Evolutionary conservation across 2,797 vertebrate species (phyloP), one percentile per base, ranked within the genome.

Genomic region (Sebastes cheni): DNA sequence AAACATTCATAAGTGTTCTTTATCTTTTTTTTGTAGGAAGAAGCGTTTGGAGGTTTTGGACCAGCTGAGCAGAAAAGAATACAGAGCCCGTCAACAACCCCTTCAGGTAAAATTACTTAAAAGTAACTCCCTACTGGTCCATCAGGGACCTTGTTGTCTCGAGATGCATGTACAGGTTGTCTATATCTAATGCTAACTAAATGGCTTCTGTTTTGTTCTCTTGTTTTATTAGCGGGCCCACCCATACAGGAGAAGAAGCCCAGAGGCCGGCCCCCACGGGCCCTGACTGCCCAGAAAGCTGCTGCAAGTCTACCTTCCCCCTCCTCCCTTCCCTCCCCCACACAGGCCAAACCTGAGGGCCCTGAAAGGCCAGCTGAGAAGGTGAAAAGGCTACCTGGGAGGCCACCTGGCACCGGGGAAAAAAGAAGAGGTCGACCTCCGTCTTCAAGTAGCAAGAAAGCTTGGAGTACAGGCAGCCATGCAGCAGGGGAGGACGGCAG

Each of bases 351-450:
- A 91, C 91, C 95, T 72, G 97, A 98, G 79, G 94, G 88, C 67
- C 84, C 84, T 50, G 92, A 92, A 88, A 94, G 95, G 82, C 93
- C 96, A 67, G 92, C 95, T 86, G 97, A 98, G 75, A 99, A 97
- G 86, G 92, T 96, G 32, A 99, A 98, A 93, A 96, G 97, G 89
- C 95, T 97, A 78, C 98, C 98, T 39, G 94, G 96, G 1, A 98
- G 97, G 92, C 96, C 96, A 30, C 96, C 96, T 68, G 95, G 95
- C 65, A 95, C 93, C 0, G 96, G 97, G 58, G 98, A 99, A 89
- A 99, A 97, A 91, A 97, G 97, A 88, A 96, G 99, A 92, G 98
- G 98, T 72, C 97, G 99, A 66, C 99, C 99, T 64, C 99, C 98
- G 3, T 92, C 94, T 59, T 95, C 93, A 50, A 89, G 80, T 80